These are phyloP conservation scores for Sigmodon hispidus DNA, from an alignment of 2,113 vertebrate species.

Conservation along the genomic window DNA sequence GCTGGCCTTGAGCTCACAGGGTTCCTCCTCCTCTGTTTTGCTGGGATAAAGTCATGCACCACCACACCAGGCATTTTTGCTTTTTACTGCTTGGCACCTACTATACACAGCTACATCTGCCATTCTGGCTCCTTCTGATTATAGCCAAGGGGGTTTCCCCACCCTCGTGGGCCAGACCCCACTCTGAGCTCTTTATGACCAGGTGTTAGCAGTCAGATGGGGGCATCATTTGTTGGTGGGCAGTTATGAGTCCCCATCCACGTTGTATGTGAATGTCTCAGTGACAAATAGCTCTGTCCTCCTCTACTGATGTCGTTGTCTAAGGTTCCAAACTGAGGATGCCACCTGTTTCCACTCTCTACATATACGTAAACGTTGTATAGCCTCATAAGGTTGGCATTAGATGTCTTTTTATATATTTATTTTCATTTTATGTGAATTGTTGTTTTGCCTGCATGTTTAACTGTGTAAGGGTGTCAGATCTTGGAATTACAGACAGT, in stretches of 20 bases:
- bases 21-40: neutral
- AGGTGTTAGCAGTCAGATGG: neutral
- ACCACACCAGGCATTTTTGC: neutral
- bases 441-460: too few relatives aligned
- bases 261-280: neutral
- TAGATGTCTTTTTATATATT: too few relatives aligned
- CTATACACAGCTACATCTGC: neutral
- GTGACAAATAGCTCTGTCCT: neutral
- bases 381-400: neutral
- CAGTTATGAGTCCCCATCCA: rapidly evolving
- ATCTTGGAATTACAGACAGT: too few relatives aligned
- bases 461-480: too few relatives aligned
- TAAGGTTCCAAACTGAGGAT: rapidly evolving
- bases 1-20: neutral
- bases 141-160: rapidly evolving
- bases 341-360: neutral
- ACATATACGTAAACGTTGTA: too few relatives aligned
- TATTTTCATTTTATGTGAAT: too few relatives aligned
- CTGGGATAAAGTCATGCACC: neutral
- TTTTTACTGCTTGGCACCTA: neutral
- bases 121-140: neutral
- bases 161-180: neutral
- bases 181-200: rapidly evolving
- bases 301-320: neutral
- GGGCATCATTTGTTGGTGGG: neutral